Percentiles rank a stretch among this genome's conserved stretches.
Evolutionary conservation across 2,797 vertebrate genomes (phyloP).

Genomic region (Coccyzus lansbergi): DNA sequence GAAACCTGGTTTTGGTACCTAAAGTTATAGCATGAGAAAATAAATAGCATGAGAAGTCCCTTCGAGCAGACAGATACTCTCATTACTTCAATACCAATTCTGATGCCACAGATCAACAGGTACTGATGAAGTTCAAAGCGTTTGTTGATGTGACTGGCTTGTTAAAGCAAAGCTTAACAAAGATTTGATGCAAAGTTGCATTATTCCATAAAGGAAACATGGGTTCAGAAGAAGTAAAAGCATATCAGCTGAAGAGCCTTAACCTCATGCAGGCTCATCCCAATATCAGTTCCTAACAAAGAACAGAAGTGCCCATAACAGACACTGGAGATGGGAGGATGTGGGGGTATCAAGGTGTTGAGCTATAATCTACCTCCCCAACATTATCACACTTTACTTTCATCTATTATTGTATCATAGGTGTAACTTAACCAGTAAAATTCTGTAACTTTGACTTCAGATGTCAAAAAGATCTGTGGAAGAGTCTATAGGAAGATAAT

Average conservation of each 20-base stretch:
- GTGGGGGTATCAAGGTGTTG: not conserved
- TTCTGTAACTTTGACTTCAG: not conserved
- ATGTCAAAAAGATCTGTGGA: not conserved
- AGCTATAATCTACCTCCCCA: not conserved
- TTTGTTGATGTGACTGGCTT: not conserved
- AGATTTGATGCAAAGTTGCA: not conserved
- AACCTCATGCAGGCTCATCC: not conserved
- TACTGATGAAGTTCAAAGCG: not conserved
- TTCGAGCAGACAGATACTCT: not conserved
- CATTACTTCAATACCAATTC: not conserved
- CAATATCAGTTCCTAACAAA: not conserved
- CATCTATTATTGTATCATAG: not conserved
- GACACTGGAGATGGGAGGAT: no score
- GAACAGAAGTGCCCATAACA: accelerated
- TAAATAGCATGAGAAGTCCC: not conserved
- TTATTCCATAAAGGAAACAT: not conserved
- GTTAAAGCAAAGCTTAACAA: not conserved
- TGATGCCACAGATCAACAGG: not conserved
- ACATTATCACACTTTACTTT: not conserved
- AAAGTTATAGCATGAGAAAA: not conserved
- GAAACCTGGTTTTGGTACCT: not conserved
- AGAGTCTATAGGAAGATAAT: not conserved
- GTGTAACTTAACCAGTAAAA: not conserved
- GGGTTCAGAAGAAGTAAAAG: not conserved
- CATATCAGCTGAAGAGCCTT: not conserved